Percentiles rank a stretch among this genome's conserved stretches.
Conservation (phyloP, 2,797 vertebrate species). For the Paramormyrops hopkinsi region DNA sequence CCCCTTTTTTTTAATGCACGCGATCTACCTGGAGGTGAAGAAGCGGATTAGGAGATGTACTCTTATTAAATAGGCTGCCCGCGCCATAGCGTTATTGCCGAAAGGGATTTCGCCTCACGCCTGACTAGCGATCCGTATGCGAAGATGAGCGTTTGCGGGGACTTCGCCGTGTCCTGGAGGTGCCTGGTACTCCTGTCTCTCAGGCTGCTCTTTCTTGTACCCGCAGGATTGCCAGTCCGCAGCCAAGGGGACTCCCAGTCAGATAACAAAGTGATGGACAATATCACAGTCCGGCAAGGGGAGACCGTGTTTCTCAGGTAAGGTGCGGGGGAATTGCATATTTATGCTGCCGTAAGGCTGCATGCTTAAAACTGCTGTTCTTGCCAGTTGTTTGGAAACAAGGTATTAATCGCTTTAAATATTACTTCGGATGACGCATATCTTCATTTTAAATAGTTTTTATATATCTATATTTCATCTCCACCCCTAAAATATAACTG, state of each 20-base stretch:
- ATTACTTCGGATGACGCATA: not conserved
- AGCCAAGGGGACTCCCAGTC: constrained; percentile 80
- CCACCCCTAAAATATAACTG: not conserved
- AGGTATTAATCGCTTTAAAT: not conserved
- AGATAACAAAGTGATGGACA: constrained; percentile 96
- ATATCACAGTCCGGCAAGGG: constrained; percentile 91
- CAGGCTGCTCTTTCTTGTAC: constrained; percentile 93
- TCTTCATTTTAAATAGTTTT: not conserved
- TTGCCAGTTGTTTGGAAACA: not conserved
- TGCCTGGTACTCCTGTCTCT: constrained; percentile 76
- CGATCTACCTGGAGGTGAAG: constrained; percentile 42
- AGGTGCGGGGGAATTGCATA: constrained; percentile 39
- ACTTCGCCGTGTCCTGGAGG: constrained; percentile 72
- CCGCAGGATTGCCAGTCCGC: constrained; percentile 89
- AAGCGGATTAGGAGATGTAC: constrained; percentile 55
- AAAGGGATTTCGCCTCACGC: constrained; percentile 25
- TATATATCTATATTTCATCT: not conserved
- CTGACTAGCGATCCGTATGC: not conserved
- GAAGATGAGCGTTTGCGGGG: constrained; percentile 73
- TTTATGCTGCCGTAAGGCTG: not conserved
- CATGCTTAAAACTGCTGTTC: not conserved
- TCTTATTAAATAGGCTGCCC: constrained; percentile 45
- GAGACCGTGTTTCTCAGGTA: constrained; percentile 92
- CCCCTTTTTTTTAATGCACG: constrained; percentile 3
- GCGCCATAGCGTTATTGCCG: not conserved